These are phyloP conservation scores for Cataglyphis albicans DNA, from an alignment of 2,888 invertebrate genomes.

Conservation along the genomic window DNA sequence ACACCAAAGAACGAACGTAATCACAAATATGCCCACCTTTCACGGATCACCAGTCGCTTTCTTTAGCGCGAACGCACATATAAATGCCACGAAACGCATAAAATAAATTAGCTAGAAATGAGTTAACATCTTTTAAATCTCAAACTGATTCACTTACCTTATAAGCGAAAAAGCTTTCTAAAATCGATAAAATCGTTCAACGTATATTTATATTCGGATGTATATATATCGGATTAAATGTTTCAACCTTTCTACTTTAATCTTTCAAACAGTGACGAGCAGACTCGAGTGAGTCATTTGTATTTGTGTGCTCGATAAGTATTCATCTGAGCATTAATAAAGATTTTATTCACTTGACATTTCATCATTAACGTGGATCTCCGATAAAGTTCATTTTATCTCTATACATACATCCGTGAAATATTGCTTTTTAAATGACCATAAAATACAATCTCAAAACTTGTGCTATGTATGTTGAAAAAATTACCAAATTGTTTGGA, in stretches of 20 bases:
- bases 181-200: neutral
- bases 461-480: neutral
- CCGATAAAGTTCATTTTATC: neutral
- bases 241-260: neutral
- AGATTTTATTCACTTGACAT: slow-evolving; percentile 17
- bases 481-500: neutral
- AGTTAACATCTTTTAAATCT: neutral
- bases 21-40: slow-evolving; percentile 64
- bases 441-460: neutral
- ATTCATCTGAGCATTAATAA: slow-evolving; percentile 8
- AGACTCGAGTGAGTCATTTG: slow-evolving; percentile 1
- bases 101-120: neutral
- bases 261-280: neutral
- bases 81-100: neutral
- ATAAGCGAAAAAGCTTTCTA: neutral
- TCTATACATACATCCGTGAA: neutral
- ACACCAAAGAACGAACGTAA: slow-evolving; percentile 65
- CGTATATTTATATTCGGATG: neutral
- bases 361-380: neutral
- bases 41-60: slow-evolving; percentile 62
- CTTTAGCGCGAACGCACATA: neutral
- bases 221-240: neutral
- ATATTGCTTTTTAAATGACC: slow-evolving; percentile 4
- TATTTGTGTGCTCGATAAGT: neutral
- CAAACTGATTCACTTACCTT: neutral